phyloP scores from a whole-genome alignment of 2,797 vertebrate species.

The Lepilemur ruficaudatus region DNA sequence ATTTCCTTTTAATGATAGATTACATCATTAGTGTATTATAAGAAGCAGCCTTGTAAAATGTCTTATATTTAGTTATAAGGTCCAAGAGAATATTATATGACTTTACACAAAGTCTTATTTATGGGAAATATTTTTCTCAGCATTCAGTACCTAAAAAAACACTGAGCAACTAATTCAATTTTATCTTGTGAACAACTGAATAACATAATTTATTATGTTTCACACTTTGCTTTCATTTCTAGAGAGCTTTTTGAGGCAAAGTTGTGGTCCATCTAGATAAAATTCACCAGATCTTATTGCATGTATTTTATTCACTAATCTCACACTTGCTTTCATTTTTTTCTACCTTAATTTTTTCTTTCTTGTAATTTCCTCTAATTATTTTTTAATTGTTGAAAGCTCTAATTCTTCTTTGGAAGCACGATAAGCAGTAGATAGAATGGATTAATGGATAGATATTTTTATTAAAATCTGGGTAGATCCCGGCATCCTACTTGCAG shows the following conservation, averaged over 20 bases:
- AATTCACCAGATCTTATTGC: not conserved
- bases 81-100: not conserved
- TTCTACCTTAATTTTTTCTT: not conserved
- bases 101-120: not conserved
- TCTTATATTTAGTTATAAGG: not conserved
- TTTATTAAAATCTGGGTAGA: not conserved
- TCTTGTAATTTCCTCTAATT: not conserved
- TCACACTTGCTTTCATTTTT: not conserved
- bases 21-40: not conserved
- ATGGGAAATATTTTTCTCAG: slow-evolving; percentile 42
- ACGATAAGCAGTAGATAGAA: not conserved
- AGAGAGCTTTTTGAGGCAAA: slow-evolving; percentile 21
- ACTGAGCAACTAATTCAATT: not conserved
- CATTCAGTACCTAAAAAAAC: not conserved
- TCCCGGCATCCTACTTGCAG: not conserved
- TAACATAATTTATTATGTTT: slow-evolving; percentile 7
- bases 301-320: not conserved
- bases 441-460: not conserved
- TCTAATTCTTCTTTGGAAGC: not conserved
- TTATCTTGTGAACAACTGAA: not conserved
- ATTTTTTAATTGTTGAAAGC: not conserved
- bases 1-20: slow-evolving; percentile 47
- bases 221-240: not conserved
- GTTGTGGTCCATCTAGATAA: not conserved
- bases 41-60: not conserved